Evolutionary conservation across 2,888 invertebrate genomes (phyloP), one percentile per base, ranked within the genome.

Genomic region (Plebejus anna): DNA sequence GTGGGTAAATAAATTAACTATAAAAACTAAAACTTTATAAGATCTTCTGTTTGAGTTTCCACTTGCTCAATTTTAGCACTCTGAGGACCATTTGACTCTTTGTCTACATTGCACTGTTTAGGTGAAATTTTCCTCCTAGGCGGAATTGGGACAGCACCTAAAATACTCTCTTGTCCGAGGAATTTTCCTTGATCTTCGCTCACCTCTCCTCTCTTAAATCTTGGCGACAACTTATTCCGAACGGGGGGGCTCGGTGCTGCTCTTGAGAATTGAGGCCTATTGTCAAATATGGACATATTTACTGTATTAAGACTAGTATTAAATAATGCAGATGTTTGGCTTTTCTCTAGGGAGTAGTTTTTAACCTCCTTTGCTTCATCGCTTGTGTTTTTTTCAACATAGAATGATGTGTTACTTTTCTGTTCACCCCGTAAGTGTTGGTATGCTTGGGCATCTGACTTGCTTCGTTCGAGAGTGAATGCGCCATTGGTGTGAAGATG

Each of bases 221-320:
- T 83, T 0, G 93, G 93, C 1, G 91, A 91, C 72, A 90, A 79
- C 81, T 92, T 94, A 61, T 84, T 89, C 79, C 94, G 86, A 1
- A 88, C 89, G 0, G 94, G 94, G 9, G 94, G 94, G 78, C 94
- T 94, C 0, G 94, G 94, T 22, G 94, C 94, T 6, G 91, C 87
- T 55, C 93, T 84, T 1, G 91, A 91, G 78, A 87, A 90, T 13
- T 84, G 81, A 7, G 91, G 90, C 55, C 90, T 85, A 75, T 90
- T 92, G 78, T 93, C 93, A 79, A 93, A 93, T 80, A 93, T 93
- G 16, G 90, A 87, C 36, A 85, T 83, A 79, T 90, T 85, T 57
- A 87, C 82, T 38, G 86, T 84, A 79, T 87, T 88, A 77, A 84
- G 79, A 78, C 84, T 86, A 9, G 84, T 85, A 1, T 88, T 85